A percentile compares a stretch with the other conserved stretches of the same genome.
Evolutionary conservation across 2,113 vertebrate species (phyloP).

Genomic region (Aptenodytes forsteri): DNA sequence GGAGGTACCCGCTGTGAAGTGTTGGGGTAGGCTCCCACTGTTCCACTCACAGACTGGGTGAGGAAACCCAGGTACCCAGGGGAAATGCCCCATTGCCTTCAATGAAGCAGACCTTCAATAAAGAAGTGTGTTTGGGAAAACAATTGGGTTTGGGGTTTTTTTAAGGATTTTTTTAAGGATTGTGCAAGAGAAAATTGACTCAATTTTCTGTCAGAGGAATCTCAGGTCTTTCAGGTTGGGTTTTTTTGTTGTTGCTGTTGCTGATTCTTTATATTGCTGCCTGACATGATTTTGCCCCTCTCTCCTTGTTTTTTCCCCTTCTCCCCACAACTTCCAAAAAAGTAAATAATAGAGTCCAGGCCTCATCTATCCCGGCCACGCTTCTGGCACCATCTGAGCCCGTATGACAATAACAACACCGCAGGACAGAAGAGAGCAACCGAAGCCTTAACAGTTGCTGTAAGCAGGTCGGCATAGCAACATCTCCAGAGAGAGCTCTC

Average conservation of each 20-base stretch:
- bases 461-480: constrained; percentile 57
- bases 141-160: accelerated
- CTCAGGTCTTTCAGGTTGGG: neutral
- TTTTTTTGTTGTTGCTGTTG: neutral
- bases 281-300: neutral
- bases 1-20: neutral
- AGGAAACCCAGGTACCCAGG: neutral
- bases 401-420: neutral
- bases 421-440: neutral
- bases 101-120: neutral
- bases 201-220: neutral
- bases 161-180: neutral
- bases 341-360: neutral
- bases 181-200: neutral
- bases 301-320: neutral
- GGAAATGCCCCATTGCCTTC: neutral
- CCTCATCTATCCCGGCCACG: neutral
- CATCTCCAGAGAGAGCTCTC: constrained; percentile 34
- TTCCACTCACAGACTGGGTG: neutral
- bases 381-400: neutral
- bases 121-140: neutral
- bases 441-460: neutral
- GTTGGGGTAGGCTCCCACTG: neutral
- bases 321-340: neutral
- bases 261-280: neutral